phyloP scores from a whole-genome alignment of 2,113 vertebrate species.

The Menura novaehollandiae region DNA sequence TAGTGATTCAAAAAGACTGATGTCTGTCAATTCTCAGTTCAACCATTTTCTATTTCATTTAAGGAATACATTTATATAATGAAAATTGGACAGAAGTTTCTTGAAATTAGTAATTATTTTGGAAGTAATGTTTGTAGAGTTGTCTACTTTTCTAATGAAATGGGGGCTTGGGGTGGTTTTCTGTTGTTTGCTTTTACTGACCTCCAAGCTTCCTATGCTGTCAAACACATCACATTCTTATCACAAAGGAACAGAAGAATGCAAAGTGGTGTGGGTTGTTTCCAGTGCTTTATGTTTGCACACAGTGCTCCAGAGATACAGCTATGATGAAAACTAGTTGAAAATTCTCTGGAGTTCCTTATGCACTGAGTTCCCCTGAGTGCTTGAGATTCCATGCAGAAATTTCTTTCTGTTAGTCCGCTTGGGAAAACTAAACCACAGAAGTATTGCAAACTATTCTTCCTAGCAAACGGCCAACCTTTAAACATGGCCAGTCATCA shows the following conservation, averaged over 20 bases:
- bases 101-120: not conserved
- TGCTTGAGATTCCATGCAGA: not conserved
- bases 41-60: not conserved
- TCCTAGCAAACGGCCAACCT: not conserved
- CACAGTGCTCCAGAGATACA: not conserved
- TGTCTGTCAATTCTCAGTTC: not conserved
- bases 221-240: not conserved
- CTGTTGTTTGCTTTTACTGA: not conserved
- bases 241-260: not conserved
- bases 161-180: rapidly evolving
- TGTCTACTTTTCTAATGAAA: not conserved
- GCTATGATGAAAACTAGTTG: not conserved
- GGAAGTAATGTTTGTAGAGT: not conserved
- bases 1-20: not conserved
- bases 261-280: not conserved
- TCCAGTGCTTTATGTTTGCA: not conserved
- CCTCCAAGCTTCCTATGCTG: not conserved
- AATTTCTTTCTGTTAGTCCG: not conserved
- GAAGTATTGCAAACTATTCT: not conserved
- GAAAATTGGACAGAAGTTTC: not conserved
- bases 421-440: not conserved
- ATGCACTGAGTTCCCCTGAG: not conserved
- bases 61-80: not conserved
- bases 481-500: not conserved
- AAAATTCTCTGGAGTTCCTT: not conserved